phyloP scores from a whole-genome alignment of 1,140 invertebrate genomes.

The Drosophila paulistorum region DNA sequence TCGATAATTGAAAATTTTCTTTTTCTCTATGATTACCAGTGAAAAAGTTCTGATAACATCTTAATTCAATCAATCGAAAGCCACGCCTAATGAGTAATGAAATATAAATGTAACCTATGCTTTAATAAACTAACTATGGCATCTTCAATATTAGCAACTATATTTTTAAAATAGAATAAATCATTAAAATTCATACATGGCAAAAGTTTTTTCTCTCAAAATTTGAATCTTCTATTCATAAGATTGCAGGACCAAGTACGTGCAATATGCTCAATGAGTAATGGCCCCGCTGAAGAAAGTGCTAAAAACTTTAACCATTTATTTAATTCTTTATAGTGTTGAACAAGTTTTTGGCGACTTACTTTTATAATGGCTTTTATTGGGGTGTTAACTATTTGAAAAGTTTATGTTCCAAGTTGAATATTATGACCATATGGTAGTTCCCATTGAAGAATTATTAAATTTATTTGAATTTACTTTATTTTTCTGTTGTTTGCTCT shows the following conservation, averaged over 20 bases:
- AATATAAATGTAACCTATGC: too few relatives aligned
- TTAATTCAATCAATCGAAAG: too few relatives aligned
- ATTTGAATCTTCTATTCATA: constrained; percentile 20
- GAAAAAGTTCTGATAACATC: too few relatives aligned
- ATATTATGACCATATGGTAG: constrained; percentile 35
- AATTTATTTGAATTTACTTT: constrained; percentile 13
- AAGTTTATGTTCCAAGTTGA: constrained; percentile 44
- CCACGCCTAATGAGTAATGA: too few relatives aligned
- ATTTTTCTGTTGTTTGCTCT: constrained; percentile 24
- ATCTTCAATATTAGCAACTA: too few relatives aligned
- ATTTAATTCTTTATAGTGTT: constrained; percentile 40
- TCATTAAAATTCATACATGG: constrained; percentile 21
- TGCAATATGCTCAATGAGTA: constrained; percentile 50
- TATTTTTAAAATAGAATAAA: too few relatives aligned
- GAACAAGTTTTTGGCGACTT: constrained; percentile 36
- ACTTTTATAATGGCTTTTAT: constrained; percentile 34
- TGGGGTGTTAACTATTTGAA: constrained; percentile 15
- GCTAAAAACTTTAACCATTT: constrained; percentile 36
- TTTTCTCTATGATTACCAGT: too few relatives aligned
- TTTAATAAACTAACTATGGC: too few relatives aligned
- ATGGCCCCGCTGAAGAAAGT: constrained; percentile 29
- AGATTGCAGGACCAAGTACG: background rate
- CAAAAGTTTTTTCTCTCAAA: constrained; percentile 23
- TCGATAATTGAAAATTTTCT: too few relatives aligned
- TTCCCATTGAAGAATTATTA: constrained; percentile 22